Conservation (phyloP, 2,888 invertebrate species). For the Heliconius ismenius region DNA sequence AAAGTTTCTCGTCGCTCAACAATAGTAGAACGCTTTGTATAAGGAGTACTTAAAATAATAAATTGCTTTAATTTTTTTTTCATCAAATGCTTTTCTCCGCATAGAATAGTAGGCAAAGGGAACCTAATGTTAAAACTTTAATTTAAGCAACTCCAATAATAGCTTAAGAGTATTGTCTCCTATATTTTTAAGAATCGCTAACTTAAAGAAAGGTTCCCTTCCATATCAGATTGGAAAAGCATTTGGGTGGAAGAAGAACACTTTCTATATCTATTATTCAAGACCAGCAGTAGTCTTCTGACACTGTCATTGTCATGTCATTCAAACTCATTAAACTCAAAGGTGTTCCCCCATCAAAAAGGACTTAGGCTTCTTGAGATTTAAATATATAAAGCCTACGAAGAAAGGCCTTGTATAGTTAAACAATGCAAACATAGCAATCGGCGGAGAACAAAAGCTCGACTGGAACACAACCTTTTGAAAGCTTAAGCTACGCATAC, state of each 20-base stretch:
- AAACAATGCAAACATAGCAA: slow-evolving; percentile 36
- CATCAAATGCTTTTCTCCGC: too few relatives aligned
- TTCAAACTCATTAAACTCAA: slow-evolving; percentile 22
- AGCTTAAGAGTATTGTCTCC: neutral
- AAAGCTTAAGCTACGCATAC: slow-evolving; percentile 52
- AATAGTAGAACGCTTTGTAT: neutral
- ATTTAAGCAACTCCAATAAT: neutral
- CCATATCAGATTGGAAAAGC: neutral
- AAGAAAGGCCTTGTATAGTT: slow-evolving; percentile 30
- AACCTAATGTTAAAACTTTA: too few relatives aligned
- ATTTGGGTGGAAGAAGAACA: neutral
- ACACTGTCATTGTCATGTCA: neutral
- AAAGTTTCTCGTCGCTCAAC: slow-evolving; percentile 22
- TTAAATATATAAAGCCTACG: slow-evolving; percentile 34
- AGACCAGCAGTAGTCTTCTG: neutral
- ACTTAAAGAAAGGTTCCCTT: neutral
- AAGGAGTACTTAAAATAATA: slow-evolving; percentile 9
- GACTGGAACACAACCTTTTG: slow-evolving; percentile 60
- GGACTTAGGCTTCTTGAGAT: slow-evolving; percentile 26
- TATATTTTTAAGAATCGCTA: neutral
- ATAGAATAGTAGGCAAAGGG: too few relatives aligned
- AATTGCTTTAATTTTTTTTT: neutral
- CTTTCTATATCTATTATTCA: neutral
- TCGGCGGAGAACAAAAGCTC: slow-evolving; percentile 55
- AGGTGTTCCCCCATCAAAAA: slow-evolving; percentile 26